A percentile compares a stretch with the other conserved stretches of the same genome.
phyloP scores from a whole-genome alignment of 2,888 invertebrate species.

The Agonum fuliginosum region DNA sequence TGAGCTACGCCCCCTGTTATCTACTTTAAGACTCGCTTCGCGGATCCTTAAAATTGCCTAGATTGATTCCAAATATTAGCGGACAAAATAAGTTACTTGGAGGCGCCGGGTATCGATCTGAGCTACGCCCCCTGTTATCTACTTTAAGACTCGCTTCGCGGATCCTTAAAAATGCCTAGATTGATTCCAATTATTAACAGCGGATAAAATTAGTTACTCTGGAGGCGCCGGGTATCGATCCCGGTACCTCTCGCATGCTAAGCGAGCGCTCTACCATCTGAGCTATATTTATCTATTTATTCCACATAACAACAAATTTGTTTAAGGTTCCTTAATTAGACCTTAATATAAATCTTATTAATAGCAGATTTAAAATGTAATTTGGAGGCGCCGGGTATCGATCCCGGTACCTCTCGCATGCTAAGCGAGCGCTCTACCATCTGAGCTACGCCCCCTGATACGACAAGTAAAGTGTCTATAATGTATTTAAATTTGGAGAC shows the following conservation, averaged over 20 bases:
- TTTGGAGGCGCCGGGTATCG: constrained; percentile 73
- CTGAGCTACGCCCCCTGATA: constrained; percentile 73
- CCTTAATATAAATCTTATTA: no score
- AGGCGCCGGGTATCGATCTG: no score
- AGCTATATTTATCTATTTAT: constrained; percentile 72
- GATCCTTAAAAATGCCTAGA: no score
- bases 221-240: constrained; percentile 74
- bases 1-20: constrained; percentile 73
- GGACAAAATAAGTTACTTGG: no score
- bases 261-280: constrained; percentile 77
- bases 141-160: no score
- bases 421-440: constrained; percentile 77
- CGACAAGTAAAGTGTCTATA: no score
- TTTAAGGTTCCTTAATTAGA: no score
- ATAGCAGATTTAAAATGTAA: neutral
- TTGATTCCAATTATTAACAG: no score
- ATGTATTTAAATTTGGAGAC: neutral
- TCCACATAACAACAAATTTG: neutral
- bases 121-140: no score
- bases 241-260: constrained; percentile 77
- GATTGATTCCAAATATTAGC: no score
- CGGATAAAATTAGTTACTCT: constrained; percentile 60
- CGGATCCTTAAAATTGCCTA: no score
- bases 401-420: constrained; percentile 78
- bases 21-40: no score